Evolutionary conservation across 2,888 invertebrate species (phyloP).

Genomic region (Nebria brevicollis): DNA sequence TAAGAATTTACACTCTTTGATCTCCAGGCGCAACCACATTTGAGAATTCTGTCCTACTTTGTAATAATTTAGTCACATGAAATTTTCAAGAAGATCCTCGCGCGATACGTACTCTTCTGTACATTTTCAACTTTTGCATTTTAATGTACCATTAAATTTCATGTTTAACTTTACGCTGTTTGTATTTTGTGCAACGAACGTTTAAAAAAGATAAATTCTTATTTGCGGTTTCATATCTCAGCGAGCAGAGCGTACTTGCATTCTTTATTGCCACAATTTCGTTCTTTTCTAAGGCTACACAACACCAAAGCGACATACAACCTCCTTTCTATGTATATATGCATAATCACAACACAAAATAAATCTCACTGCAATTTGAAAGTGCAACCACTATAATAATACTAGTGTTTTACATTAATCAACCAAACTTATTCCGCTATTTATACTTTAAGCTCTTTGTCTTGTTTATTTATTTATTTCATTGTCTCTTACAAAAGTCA

Average conservation of each 20-base stretch:
- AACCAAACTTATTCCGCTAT: too few species aligned
- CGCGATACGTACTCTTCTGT: conserved; percentile 5
- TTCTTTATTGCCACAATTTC: neutral
- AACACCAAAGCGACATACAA: neutral
- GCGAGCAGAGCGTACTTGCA: neutral
- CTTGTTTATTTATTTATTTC: too few species aligned
- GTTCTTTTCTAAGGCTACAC: neutral
- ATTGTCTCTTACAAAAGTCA: too few species aligned
- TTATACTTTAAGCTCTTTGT: too few species aligned
- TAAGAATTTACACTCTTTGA: conserved; percentile 30
- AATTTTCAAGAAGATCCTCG: conserved; percentile 35
- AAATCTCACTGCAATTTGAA: neutral
- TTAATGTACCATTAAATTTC: conserved; percentile 14
- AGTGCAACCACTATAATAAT: neutral
- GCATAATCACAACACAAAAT: neutral
- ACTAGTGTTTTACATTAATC: neutral
- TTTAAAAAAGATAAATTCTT: neutral
- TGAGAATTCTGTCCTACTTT: conserved; percentile 44
- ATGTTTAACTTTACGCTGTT: neutral
- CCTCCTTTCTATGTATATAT: neutral
- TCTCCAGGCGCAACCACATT: conserved; percentile 39
- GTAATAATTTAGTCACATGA: conserved; percentile 45
- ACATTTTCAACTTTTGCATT: conserved; percentile 9
- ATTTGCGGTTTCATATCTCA: conserved; percentile 1
- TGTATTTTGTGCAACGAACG: neutral